Conservation (phyloP, 2,113 vertebrate species). For the Dolichallabes microphthalmus region DNA sequence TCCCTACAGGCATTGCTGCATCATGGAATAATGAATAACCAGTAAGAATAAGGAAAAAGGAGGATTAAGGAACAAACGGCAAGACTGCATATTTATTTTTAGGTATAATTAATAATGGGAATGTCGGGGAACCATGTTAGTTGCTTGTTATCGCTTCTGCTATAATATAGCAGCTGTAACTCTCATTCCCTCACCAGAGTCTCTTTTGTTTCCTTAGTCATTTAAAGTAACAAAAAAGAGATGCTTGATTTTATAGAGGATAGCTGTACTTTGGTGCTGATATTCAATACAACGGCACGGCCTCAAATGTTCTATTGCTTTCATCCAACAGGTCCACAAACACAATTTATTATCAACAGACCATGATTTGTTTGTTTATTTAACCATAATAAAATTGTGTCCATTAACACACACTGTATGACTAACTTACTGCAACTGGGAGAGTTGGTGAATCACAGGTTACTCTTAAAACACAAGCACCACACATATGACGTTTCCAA, state of each 20-base stretch:
- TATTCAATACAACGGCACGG: too few species aligned
- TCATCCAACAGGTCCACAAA: too few species aligned
- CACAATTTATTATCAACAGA: too few species aligned
- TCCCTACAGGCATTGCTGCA: not conserved
- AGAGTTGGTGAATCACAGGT: too few species aligned
- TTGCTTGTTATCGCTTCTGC: not conserved
- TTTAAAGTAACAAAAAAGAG: not conserved
- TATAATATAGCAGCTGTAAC: not conserved
- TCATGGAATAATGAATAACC: not conserved
- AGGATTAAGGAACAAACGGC: not conserved
- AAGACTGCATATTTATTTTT: not conserved
- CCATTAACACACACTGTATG: too few species aligned
- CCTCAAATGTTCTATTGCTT: too few species aligned
- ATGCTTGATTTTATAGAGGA: not conserved
- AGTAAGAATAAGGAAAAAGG: not conserved
- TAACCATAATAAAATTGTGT: too few species aligned
- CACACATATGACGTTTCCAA: too few species aligned
- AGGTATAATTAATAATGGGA: not conserved
- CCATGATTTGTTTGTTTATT: too few species aligned
- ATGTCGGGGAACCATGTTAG: not conserved
- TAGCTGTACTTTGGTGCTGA: too few species aligned
- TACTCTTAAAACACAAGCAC: too few species aligned
- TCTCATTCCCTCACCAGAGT: not conserved
- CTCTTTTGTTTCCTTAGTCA: not conserved
- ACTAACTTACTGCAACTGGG: too few species aligned